Evolutionary conservation across 2,113 vertebrate species (phyloP).

Genomic region (Prietella phreatophila): DNA sequence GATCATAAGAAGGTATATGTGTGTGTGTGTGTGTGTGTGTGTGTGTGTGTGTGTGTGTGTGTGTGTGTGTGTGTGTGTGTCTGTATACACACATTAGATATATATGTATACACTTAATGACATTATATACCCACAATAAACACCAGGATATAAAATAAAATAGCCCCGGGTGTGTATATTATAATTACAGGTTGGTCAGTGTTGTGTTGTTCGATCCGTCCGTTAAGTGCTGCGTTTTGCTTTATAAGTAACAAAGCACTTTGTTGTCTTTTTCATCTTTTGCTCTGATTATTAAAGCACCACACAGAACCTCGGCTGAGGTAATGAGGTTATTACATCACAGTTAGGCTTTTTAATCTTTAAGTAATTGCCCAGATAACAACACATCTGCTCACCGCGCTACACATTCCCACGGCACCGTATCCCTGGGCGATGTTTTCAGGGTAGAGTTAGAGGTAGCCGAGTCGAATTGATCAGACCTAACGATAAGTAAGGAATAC

Average conservation of each 20-base stretch:
- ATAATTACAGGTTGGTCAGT: not conserved
- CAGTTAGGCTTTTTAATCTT: slow-evolving; percentile 38
- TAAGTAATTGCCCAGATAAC: slow-evolving; percentile 16
- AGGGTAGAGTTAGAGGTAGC: not conserved
- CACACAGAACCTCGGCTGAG: slow-evolving; percentile 11
- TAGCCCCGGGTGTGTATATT: not conserved
- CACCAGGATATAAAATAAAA: not conserved
- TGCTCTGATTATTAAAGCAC: slow-evolving; percentile 12
- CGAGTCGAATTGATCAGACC: not conserved
- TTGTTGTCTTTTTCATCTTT: slow-evolving; percentile 8
- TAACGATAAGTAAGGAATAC: not conserved
- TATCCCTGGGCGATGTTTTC: not conserved
- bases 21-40: not conserved
- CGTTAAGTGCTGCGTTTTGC: not conserved
- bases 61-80: not conserved
- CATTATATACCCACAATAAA: not conserved
- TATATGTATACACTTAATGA: too few relatives aligned
- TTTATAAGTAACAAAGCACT: slow-evolving; percentile 21
- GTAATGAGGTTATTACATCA: slow-evolving; percentile 49
- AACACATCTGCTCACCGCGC: slow-evolving; percentile 20
- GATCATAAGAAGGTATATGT: slow-evolving; percentile 32
- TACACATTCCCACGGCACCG: not conserved
- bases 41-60: not conserved
- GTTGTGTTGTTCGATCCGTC: not conserved
- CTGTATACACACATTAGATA: too few relatives aligned